These are phyloP conservation scores for Grapholita molesta DNA, from an alignment of 1,140 invertebrate species.

Conservation along the genomic window DNA sequence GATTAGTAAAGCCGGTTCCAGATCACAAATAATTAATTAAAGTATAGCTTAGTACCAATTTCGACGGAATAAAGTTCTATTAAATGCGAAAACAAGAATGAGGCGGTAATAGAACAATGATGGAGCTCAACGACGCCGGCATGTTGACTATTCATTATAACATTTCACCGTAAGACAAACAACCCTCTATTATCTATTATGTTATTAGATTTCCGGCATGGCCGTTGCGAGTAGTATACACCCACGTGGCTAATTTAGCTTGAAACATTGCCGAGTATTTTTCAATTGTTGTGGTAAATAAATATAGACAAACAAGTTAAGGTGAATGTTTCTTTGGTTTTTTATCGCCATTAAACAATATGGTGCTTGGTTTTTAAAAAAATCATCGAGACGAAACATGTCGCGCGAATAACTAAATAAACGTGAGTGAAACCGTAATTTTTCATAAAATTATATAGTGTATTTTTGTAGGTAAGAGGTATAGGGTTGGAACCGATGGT, in stretches of 20 bases:
- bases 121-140: conserved; percentile 11
- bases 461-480: too few species aligned
- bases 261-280: not conserved
- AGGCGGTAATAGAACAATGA: conserved; percentile 14
- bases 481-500: too few species aligned
- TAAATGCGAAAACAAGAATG: not conserved
- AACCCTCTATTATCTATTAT: conserved; percentile 16
- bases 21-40: too few species aligned
- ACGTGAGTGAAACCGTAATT: too few species aligned
- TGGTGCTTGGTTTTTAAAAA: too few species aligned
- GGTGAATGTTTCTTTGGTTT: too few species aligned
- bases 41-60: not conserved
- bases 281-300: not conserved
- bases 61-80: not conserved
- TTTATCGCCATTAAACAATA: too few species aligned
- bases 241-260: conserved; percentile 10
- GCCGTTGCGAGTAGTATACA: not conserved
- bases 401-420: too few species aligned
- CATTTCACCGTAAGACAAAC: conserved; percentile 17
- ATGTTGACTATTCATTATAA: conserved; percentile 17
- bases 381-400: too few species aligned
- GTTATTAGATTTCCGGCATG: conserved; percentile 13
- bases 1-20: too few species aligned
- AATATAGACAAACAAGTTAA: too few species aligned
- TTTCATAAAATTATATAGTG: too few species aligned